A percentile compares a stretch with the other conserved stretches of the same genome.
These are phyloP conservation scores for Oppia nitens DNA, from an alignment of 1,140 invertebrate genomes.

Conservation along the genomic window DNA sequence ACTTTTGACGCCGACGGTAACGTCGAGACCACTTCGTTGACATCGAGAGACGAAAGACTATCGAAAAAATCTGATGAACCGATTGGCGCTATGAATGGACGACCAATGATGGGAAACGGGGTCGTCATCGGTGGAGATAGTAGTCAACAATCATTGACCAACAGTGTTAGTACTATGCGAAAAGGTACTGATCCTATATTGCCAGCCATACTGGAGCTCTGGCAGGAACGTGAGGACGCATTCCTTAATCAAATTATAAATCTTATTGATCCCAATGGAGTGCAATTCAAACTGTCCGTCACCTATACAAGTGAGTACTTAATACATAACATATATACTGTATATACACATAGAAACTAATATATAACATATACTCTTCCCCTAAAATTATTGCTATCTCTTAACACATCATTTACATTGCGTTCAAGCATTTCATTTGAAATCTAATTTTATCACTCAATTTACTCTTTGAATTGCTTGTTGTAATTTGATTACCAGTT, in stretches of 20 bases:
- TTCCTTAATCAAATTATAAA: slow-evolving; percentile 71
- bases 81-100: background rate
- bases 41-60: slow-evolving; percentile 44
- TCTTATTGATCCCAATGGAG: slow-evolving; percentile 49
- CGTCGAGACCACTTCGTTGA: slow-evolving; percentile 44
- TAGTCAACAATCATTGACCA: background rate
- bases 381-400: too few species aligned
- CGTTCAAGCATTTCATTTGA: too few species aligned
- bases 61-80: slow-evolving; percentile 34
- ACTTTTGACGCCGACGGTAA: slow-evolving; percentile 66
- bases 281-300: slow-evolving; percentile 55
- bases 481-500: too few species aligned
- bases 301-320: slow-evolving; percentile 52
- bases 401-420: too few species aligned
- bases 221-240: slow-evolving; percentile 78
- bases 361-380: too few species aligned
- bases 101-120: background rate
- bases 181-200: slow-evolving; percentile 66
- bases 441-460: too few species aligned
- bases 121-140: background rate
- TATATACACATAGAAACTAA: too few species aligned
- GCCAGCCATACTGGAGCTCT: slow-evolving; percentile 81
- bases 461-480: too few species aligned
- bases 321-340: too few species aligned
- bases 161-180: slow-evolving; percentile 25